These are phyloP conservation scores for Abrostola triplasia DNA, from an alignment of 2,888 invertebrate genomes.

Conservation along the genomic window DNA sequence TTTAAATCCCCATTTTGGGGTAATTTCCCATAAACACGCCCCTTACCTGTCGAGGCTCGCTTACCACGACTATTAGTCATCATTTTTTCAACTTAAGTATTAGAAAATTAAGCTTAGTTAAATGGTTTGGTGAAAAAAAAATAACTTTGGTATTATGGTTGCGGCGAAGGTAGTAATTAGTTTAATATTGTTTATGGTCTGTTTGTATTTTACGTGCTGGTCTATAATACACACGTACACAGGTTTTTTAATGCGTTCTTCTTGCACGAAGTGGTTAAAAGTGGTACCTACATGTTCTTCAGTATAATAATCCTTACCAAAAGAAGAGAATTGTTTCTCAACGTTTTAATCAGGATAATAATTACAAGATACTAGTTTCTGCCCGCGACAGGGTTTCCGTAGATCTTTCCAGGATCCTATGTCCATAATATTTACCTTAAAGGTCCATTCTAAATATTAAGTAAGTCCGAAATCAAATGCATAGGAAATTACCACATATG, in stretches of 20 bases:
- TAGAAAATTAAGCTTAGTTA: constrained; percentile 43
- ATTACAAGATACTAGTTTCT: no score
- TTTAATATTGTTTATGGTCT: constrained; percentile 8
- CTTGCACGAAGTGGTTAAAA: not conserved
- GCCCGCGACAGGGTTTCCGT: no score
- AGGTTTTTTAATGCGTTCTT: not conserved
- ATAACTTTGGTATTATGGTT: constrained; percentile 8
- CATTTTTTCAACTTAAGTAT: constrained; percentile 43
- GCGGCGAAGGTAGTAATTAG: constrained; percentile 7
- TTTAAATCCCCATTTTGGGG: constrained; percentile 69
- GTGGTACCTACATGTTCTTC: no score
- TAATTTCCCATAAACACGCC: constrained; percentile 65
- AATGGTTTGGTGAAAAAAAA: constrained; percentile 36
- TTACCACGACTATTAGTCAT: constrained; percentile 51
- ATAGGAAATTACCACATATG: no score
- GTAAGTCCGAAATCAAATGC: no score
- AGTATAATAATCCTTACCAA: no score
- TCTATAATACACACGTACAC: no score
- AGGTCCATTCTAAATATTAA: no score
- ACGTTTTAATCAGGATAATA: no score
- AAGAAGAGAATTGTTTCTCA: no score
- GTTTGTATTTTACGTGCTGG: not conserved
- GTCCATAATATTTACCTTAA: no score
- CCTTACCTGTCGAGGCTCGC: constrained; percentile 54
- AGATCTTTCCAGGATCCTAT: no score